Conservation (phyloP, 1,140 invertebrate species). For the Latrodectus geometricus region DNA sequence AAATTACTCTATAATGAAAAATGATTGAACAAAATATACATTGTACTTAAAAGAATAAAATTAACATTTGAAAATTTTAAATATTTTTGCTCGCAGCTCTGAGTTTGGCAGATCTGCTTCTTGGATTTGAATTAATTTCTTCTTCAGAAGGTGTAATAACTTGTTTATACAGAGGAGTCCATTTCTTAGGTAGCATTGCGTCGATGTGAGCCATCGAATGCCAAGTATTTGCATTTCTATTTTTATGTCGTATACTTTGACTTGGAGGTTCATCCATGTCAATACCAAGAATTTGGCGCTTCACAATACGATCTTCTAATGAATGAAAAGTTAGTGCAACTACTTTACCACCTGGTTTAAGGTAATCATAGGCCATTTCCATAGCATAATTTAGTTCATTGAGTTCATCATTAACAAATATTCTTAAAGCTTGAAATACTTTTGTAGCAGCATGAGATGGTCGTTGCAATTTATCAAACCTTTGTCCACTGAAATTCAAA, state of each 20-base stretch:
- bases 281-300: constrained; percentile 86
- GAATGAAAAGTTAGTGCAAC: constrained; percentile 92
- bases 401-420: constrained; percentile 97
- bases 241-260: constrained; percentile 65
- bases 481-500: constrained; percentile 69
- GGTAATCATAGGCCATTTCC: constrained; percentile 79
- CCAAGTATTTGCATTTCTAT: constrained; percentile 64
- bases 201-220: constrained; percentile 74
- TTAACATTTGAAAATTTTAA: not conserved
- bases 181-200: constrained; percentile 75
- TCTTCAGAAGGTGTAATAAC: constrained; percentile 79
- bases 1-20: too few species aligned
- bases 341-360: constrained; percentile 82
- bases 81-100: constrained; percentile 79
- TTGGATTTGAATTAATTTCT: constrained; percentile 83
- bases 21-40: too few species aligned
- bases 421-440: constrained; percentile 93
- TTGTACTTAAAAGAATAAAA: not conserved
- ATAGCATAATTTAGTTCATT: constrained; percentile 95
- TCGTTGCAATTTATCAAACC: constrained; percentile 79
- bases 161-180: constrained; percentile 85
- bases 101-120: constrained; percentile 88
- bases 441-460: constrained; percentile 88
- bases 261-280: constrained; percentile 73
- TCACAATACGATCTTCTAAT: constrained; percentile 94